Percentiles rank a stretch among this genome's conserved stretches.
Conservation (phyloP, 2,113 vertebrate species). For the Tiliqua scincoides region DNA sequence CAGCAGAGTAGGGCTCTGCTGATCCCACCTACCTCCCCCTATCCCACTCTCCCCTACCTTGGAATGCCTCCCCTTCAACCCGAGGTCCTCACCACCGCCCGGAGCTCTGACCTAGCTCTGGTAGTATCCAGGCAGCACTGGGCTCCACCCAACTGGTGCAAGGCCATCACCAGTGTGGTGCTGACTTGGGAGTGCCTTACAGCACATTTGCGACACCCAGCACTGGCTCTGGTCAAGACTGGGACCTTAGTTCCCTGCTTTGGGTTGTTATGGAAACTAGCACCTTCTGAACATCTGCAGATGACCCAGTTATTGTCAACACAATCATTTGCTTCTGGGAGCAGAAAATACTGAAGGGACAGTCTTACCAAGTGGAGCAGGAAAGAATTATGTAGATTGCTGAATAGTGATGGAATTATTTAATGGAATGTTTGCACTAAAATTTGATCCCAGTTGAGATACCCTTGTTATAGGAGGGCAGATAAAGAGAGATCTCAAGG, state of each 20-base stretch:
- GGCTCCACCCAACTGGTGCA: no score
- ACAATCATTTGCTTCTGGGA: conserved; percentile 27
- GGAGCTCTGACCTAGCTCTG: no score
- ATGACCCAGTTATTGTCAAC: not conserved
- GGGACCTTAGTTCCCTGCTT: conserved; percentile 35
- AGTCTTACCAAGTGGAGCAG: conserved; percentile 3
- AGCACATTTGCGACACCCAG: no score
- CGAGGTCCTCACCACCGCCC: no score
- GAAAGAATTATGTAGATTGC: conserved; percentile 21
- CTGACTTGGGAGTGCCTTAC: no score
- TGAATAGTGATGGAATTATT: not conserved
- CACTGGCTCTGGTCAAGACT: no score
- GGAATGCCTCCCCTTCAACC: no score
- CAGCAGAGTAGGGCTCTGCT: no score
- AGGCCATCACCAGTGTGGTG: no score
- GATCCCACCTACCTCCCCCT: no score
- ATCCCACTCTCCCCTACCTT: no score
- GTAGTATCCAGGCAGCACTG: no score
- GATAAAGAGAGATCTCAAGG: not conserved
- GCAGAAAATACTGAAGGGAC: conserved; percentile 38
- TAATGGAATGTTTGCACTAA: conserved; percentile 2
- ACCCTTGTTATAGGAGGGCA: not conserved
- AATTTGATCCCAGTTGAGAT: not conserved
- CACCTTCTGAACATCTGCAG: conserved; percentile 30
- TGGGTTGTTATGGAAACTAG: conserved; percentile 1